A percentile compares a stretch with the other conserved stretches of the same genome.
These are phyloP conservation scores for Otolemur crassicaudatus DNA, from an alignment of 2,797 vertebrate genomes.

Conservation along the genomic window DNA sequence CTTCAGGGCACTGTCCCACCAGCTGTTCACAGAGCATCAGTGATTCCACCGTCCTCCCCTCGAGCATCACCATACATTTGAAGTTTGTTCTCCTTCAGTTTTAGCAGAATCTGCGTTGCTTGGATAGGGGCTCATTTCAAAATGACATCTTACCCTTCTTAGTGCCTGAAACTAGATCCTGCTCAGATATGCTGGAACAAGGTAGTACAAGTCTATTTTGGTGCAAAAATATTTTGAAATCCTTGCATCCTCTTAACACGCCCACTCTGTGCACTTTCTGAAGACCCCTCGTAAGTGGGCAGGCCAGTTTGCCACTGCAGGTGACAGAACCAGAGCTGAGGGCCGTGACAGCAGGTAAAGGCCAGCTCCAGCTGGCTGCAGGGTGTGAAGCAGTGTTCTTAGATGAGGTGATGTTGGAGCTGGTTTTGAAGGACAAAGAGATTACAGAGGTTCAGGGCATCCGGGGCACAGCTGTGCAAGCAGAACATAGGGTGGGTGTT, in stretches of 20 bases:
- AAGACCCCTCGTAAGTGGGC: no score
- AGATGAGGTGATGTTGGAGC: not conserved
- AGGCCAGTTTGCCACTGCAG: not conserved
- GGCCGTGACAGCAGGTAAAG: not conserved
- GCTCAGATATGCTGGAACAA: not conserved
- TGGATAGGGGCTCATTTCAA: not conserved
- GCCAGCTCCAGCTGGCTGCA: not conserved
- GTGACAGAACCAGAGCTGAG: not conserved
- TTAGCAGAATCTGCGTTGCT: not conserved
- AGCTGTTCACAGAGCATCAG: not conserved
- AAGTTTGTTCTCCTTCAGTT: not conserved
- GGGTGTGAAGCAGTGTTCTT: not conserved
- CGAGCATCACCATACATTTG: not conserved
- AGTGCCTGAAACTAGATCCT: not conserved
- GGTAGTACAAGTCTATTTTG: not conserved
- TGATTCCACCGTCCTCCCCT: not conserved
- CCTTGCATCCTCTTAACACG: not conserved
- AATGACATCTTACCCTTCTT: not conserved
- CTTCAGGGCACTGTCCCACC: not conserved
- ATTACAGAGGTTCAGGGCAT: not conserved
- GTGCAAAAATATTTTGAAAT: not conserved
- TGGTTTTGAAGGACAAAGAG: not conserved
- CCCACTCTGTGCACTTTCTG: not conserved
- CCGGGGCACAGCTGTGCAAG: not conserved
- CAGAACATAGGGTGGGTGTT: not conserved